Conservation (phyloP, 2,113 vertebrate species). For the Plecturocebus donacophilus region DNA sequence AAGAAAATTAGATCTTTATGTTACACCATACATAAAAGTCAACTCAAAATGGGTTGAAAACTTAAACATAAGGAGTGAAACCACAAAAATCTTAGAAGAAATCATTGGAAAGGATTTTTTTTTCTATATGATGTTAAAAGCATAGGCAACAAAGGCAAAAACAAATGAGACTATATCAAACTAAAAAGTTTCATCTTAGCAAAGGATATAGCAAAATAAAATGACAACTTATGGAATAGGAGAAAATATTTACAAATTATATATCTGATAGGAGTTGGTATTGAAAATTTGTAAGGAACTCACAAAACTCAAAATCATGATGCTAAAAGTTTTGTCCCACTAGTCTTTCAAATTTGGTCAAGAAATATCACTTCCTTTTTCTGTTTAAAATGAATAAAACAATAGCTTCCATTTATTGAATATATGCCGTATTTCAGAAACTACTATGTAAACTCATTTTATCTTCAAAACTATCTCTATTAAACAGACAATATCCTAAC, state of each 20-base stretch:
- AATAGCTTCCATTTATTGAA: background rate
- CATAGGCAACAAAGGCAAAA: background rate
- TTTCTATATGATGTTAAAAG: background rate
- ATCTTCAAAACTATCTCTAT: background rate
- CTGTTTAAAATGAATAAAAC: background rate
- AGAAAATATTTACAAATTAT: background rate
- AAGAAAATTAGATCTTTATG: background rate
- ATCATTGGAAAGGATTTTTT: background rate
- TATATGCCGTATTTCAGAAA: background rate
- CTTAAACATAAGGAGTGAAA: background rate
- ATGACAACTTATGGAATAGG: background rate
- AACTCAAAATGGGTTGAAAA: background rate
- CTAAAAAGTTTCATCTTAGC: background rate
- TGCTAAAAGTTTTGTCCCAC: background rate
- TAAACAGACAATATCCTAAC: background rate
- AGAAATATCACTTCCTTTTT: background rate
- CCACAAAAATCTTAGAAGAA: background rate
- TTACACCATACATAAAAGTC: background rate
- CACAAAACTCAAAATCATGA: background rate
- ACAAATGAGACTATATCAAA: background rate
- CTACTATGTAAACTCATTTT: background rate
- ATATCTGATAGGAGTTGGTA: background rate
- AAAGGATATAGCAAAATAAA: background rate
- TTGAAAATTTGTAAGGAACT: background rate
- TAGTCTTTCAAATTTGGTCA: background rate